Evolutionary conservation across 1,140 invertebrate species (phyloP), one percentile per base, ranked within the genome.

Genomic region (Macrotrachela quadricornifera): DNA sequence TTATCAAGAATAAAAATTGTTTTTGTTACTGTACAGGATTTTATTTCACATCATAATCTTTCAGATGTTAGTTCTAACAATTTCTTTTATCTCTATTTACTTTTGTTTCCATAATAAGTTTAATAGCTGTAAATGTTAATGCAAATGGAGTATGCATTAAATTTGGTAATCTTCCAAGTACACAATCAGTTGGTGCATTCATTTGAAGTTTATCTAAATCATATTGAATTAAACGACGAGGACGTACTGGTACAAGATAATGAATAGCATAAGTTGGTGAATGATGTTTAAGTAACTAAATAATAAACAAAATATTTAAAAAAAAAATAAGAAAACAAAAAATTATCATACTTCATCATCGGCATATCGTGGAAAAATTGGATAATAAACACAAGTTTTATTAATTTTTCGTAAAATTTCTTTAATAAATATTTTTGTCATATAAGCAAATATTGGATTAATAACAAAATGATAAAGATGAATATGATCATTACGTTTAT

Each of bases 391-490:
- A 50, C 67, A 64, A 9, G 67, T 68, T 57, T 68, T 71, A 50
- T 66, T 59, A 38, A 60, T 61, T 40, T 62, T 57, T 51, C 68
- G 56, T 36, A 71, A 54, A 30, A 69, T 59, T 57, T 69, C 67
- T 63, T 68, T 55, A 14, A 57, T 46, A n/a, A 51, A 56, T 11
- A 36, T 47, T 56, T 73, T 74, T 0, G 71, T 65, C 54, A 76
- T 69, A 36, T 69, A 67, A 38, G 71, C 67, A 57, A 79, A 76
- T n/a, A 75, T 71, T 13, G 78, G 77, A 48, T 73, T 71, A 6
- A 77, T 50, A 21, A 71, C 64, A 57, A 75, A 71, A 56, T 76
- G 73, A 50, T 73, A 60, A 0, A 77, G 59, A 44, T 69, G 63
- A 6, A 60, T 72, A 58, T 76, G 73, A 14, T 68, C 68, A n/a